Evolutionary conservation across 2,888 invertebrate genomes (phyloP), one percentile per base, ranked within the genome.

Genomic region (Tachina fera): DNA sequence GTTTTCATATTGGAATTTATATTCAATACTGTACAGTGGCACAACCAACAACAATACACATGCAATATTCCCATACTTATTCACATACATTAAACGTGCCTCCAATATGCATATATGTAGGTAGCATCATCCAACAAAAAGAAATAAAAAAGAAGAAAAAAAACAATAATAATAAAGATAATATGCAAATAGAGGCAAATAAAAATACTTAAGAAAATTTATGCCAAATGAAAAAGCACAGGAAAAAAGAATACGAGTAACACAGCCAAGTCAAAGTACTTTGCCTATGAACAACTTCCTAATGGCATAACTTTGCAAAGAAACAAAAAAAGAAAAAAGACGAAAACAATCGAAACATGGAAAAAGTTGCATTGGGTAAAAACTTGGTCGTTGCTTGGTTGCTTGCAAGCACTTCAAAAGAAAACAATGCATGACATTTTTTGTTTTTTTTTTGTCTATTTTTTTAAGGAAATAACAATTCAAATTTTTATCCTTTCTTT

Each of bases 241-340:
- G 13, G 13, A 51, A 61, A 70, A 41, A 22, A 63, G 19, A 39
- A 8, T 43, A n/a, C n/a, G n/a, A n/a, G n/a, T n/a, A 70, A 77
- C 72, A 88, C 86, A 86, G 84, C 75, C 87, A 88, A 89, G 87
- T 88, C 87, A 83, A 88, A 88, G 86, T 87, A 87, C 88, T 88
- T 87, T 86, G 86, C 86, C 79, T 86, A 86, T 79, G 86, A 86
- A 86, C 83, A 83, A 86, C 86, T 86, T 86, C 86, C 86, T 86
- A 86, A 86, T 86, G 86, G 82, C 83, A 83, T 76, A 86, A 86
- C 79, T 86, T 83, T 76, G 74, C 19, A 11, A 60, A 43, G 71
- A 70, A 67, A 60, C 51, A 39, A 31, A 19, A 31, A 75, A 11
- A 47, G 49, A 11, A 58, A 70, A 75, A 53, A 68, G 14, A 71